Evolutionary conservation across 2,113 vertebrate species (phyloP), one percentile per base, ranked within the genome.

Genomic region (Cranoglanis bouderius): DNA sequence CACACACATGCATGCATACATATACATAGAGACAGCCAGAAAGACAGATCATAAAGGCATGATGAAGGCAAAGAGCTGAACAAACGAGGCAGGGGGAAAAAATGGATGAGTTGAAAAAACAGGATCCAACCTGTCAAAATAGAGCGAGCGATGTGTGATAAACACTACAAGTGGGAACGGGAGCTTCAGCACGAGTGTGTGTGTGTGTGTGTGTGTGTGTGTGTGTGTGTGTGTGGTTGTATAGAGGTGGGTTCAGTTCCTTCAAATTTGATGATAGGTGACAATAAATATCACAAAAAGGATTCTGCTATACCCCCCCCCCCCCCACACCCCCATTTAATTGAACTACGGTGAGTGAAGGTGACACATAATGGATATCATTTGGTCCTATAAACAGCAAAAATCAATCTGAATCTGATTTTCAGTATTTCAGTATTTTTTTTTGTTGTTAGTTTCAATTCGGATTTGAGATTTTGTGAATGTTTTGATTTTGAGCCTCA

Each of bases 81-180:
- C 24, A 85, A 65, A 67, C 14, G 43, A 51, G 57, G 40, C 29
- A 77, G 72, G 21, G 26, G 21, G 4, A 51, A 75, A 70, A 51
- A 87, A 80, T 35, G 74, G 57, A 87, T 9, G 43, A 81, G 86
- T 57, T 59, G 43, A 80, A 87, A 87, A 82, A 87, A 87, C 75
- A 80, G 77, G 86, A 87, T 87, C 35, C 86, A 35, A 24, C n/a
- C 75, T 87, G 86, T 87, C 85, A 86, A 86, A 86, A 86, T 75
- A 86, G 18, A 75, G 70, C 21, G 14, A 57, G 49, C 4, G 51
- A 26, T 16, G 65, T 72, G 43, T 51, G 46, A 74, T 32, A 55
- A 53, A 53, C 49, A 53, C 49, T 32, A n/a, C 40, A 46, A 63
- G 29, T 49, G 82, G 82, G 57, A 63, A 63, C 59, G 16, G 82